These are phyloP conservation scores for Tricholauxania praeusta DNA, from an alignment of 2,888 invertebrate species.

Conservation along the genomic window DNA sequence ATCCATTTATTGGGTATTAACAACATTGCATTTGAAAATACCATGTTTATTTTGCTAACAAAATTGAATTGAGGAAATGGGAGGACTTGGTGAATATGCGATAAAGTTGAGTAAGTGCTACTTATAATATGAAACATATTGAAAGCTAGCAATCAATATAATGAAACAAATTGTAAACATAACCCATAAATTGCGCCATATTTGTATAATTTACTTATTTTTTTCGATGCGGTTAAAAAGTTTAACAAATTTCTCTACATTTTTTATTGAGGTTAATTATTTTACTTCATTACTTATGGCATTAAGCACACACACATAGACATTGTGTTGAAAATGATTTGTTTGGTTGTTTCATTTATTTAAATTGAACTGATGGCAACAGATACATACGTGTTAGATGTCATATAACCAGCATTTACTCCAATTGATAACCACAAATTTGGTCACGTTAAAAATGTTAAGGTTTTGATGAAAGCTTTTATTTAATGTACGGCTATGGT, in stretches of 20 bases:
- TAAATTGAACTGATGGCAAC: too few relatives aligned
- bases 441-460: slow-evolving; percentile 11
- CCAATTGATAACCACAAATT: slow-evolving; percentile 15
- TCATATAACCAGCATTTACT: slow-evolving; percentile 2
- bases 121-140: too few relatives aligned
- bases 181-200: too few relatives aligned
- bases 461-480: slow-evolving; percentile 5
- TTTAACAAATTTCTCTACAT: neutral
- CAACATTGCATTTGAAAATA: neutral
- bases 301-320: neutral
- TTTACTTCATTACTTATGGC: slow-evolving; percentile 3
- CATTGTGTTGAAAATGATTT: neutral
- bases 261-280: slow-evolving; percentile 19
- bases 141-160: too few relatives aligned
- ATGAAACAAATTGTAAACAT: too few relatives aligned
- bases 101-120: too few relatives aligned
- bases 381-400: too few relatives aligned
- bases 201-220: too few relatives aligned
- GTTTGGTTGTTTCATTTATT: neutral
- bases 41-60: neutral
- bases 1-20: neutral
- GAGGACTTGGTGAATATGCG: too few relatives aligned
- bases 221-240: neutral
- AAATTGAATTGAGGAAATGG: too few relatives aligned
- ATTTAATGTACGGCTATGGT: neutral